Percentiles rank a stretch among this genome's conserved stretches.
These are phyloP conservation scores for Metacarcinus magister DNA, from an alignment of 2,888 invertebrate species.

Conservation along the genomic window DNA sequence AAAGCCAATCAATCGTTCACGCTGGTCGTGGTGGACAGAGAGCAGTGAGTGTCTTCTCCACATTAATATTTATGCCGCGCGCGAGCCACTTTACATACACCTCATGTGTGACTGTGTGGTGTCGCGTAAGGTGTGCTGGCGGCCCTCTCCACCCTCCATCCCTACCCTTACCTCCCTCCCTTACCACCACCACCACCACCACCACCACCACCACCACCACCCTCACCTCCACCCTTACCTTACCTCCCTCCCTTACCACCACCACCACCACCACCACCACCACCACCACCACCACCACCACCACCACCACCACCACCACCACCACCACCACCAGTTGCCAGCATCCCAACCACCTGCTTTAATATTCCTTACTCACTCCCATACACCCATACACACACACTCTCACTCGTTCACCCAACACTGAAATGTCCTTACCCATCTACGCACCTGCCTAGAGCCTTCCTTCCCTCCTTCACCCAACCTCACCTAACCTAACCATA, in stretches of 20 bases:
- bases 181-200: neutral
- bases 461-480: neutral
- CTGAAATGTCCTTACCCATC: too few relatives aligned
- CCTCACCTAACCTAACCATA: neutral
- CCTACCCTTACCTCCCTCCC: neutral
- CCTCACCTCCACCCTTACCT: neutral
- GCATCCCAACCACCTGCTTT: neutral
- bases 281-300: too few relatives aligned
- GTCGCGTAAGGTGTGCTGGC: neutral
- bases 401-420: neutral
- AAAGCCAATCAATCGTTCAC: slow-evolving; percentile 52
- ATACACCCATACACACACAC: neutral
- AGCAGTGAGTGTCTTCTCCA: neutral
- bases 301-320: too few relatives aligned
- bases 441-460: neutral
- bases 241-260: neutral
- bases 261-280: too few relatives aligned
- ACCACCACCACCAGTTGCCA: neutral
- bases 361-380: neutral
- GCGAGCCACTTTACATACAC: slow-evolving; percentile 55
- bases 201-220: neutral
- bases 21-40: neutral
- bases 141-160: neutral
- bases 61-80: slow-evolving; percentile 62
- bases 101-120: neutral